phyloP scores from a whole-genome alignment of 2,797 vertebrate species.

The Eulemur coronatus region DNA sequence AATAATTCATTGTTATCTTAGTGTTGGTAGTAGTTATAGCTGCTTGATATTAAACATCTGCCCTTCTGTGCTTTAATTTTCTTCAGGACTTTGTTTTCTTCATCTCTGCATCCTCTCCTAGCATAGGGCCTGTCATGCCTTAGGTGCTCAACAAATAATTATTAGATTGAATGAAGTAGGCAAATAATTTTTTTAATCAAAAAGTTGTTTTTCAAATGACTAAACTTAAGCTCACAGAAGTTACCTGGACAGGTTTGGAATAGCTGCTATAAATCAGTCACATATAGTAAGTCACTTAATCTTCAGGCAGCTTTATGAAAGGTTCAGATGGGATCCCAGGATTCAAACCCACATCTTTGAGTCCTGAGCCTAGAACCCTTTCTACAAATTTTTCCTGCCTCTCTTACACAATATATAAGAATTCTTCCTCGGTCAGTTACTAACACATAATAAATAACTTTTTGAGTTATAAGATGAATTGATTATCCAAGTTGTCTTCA shows the following conservation, averaged over 20 bases:
- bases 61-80: background rate
- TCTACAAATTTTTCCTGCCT: background rate
- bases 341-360: background rate
- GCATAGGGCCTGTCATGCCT: background rate
- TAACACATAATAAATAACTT: slow-evolving; percentile 66
- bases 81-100: background rate
- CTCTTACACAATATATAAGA: background rate
- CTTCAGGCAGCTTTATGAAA: background rate
- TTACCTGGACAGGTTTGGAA: background rate
- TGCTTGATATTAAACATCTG: background rate
- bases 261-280: background rate
- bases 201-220: slow-evolving; percentile 24
- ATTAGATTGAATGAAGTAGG: background rate
- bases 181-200: background rate
- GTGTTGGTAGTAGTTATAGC: too few relatives aligned
- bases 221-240: background rate
- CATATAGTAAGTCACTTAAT: background rate
- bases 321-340: background rate
- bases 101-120: background rate
- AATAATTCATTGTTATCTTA: background rate
- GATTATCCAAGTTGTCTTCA: slow-evolving; percentile 53
- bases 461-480: slow-evolving; percentile 64
- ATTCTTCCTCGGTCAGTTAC: background rate
- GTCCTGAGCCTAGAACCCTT: background rate
- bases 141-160: background rate